Percentiles rank a stretch among this genome's conserved stretches.
Evolutionary conservation across 2,113 vertebrate species (phyloP).

Genomic region (Ibidorhyncha struthersii): DNA sequence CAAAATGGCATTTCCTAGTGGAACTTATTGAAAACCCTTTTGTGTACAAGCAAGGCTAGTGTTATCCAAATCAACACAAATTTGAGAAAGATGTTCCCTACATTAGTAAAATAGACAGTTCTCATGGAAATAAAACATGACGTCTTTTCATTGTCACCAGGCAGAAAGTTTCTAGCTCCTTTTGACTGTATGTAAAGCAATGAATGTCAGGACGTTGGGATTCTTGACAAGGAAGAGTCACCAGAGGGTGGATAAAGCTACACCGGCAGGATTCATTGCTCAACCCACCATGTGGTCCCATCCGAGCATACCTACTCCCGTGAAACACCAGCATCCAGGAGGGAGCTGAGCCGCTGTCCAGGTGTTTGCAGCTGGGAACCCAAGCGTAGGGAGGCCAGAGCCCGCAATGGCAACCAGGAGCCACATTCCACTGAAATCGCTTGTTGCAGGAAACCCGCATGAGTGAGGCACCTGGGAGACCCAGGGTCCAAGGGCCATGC

Average conservation of each 20-base stretch:
- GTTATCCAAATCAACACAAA: neutral
- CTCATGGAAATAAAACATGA: rapidly evolving
- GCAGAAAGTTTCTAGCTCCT: neutral
- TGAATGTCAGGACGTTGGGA: neutral
- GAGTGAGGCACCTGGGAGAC: neutral
- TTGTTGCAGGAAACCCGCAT: rapidly evolving
- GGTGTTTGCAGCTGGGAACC: neutral
- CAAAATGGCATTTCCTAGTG: neutral
- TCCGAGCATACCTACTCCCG: neutral
- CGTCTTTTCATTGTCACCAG: neutral
- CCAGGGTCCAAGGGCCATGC: neutral
- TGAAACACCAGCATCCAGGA: neutral
- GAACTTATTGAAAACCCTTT: neutral
- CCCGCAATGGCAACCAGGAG: rapidly evolving
- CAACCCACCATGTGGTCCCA: rapidly evolving
- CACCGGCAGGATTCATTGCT: neutral
- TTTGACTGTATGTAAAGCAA: rapidly evolving
- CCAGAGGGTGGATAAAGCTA: neutral
- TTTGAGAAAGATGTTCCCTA: neutral
- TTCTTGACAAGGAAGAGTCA: neutral
- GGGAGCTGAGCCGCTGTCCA: neutral
- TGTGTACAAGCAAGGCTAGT: rapidly evolving
- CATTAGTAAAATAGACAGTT: neutral
- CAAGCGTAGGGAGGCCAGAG: neutral
- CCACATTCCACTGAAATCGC: neutral